Evolutionary conservation across 2,797 vertebrate genomes (phyloP).

Genomic region (Clarias fuscus): DNA sequence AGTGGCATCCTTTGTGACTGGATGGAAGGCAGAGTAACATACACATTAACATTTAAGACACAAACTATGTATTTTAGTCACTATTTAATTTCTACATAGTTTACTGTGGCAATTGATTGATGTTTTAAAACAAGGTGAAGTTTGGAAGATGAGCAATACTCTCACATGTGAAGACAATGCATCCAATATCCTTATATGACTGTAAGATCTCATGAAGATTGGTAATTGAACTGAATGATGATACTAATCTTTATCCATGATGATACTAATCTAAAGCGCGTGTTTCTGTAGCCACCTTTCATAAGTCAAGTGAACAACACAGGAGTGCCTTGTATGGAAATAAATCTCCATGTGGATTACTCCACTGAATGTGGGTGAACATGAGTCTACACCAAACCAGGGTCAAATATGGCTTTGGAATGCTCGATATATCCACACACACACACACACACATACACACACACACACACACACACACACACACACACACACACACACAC

Average conservation of each 20-base stretch:
- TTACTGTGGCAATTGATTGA: too few species aligned
- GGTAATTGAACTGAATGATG: neutral
- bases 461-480: neutral
- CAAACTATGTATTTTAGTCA: neutral
- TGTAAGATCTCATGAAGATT: neutral
- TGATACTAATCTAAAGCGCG: too few species aligned
- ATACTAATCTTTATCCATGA: neutral
- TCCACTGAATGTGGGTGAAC: neutral
- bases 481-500: conserved; percentile 6
- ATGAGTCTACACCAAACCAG: conserved; percentile 39
- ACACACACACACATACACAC: neutral
- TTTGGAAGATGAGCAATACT: neutral
- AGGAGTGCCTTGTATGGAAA: conserved; percentile 18
- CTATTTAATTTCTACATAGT: neutral
- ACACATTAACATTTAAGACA: neutral
- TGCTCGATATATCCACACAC: conserved; percentile 22
- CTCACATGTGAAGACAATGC: neutral
- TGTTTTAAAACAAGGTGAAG: neutral
- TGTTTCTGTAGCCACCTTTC: neutral
- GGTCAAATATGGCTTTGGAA: conserved; percentile 35
- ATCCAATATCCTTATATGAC: neutral
- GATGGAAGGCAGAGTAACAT: neutral
- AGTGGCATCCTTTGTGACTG: neutral
- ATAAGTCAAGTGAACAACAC: neutral
- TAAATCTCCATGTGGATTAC: too few species aligned